Base-by-base conservation (phyloP, 2,797 vertebrate genomes). In the Vipera latastei region DNA sequence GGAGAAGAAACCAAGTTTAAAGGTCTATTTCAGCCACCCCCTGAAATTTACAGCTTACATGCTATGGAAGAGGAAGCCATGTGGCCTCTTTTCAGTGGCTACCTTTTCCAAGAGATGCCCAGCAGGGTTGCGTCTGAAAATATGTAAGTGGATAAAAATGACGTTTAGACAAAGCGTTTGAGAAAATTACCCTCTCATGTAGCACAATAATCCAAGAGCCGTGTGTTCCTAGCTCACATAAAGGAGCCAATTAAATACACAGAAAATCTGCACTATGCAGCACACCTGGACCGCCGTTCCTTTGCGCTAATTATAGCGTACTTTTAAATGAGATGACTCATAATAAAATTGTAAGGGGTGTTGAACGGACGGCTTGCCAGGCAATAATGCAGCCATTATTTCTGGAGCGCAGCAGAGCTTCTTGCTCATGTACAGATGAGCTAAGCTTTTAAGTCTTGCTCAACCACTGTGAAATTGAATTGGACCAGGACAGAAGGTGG, bases 311-410 rank as follows among this genome's bases (percentile, higher is more conserved):
- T 94, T 78, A 92, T 51, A 32, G 92, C 60, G 88, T 86, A 88
- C 93, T 95, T 95, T 56, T 93, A 85, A 91, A 95, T 90, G 92
- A 91, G 91, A 85, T 91, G 92, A 88, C 94, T 93, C 93, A 91
- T 61, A 93, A 90, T 90, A 90, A 85, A 93, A 95, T 9, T 73
- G 59, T 20, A 91, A 28, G 89, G 14, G 65, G 91, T 56, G 93
- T 65, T 59, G 57, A 6, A 57, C 0, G 48, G 8, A 32, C 0
- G 26, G 51, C 91, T 59, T 65, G 89, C 78, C 88, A 88, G 22
- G 86, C 78, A 73, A 69, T 26, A 83, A 63, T 16, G 44, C 48
- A 60, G 25, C 3, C 32, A 48, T 87, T 89, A 16, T 55, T 85
- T 4, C 22, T 11, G 26, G 56, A 85, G 65, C 20, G 87, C 53